Evolutionary conservation across 2,888 invertebrate genomes (phyloP), one percentile per base, ranked within the genome.

Genomic region (Neoascia interrupta): DNA sequence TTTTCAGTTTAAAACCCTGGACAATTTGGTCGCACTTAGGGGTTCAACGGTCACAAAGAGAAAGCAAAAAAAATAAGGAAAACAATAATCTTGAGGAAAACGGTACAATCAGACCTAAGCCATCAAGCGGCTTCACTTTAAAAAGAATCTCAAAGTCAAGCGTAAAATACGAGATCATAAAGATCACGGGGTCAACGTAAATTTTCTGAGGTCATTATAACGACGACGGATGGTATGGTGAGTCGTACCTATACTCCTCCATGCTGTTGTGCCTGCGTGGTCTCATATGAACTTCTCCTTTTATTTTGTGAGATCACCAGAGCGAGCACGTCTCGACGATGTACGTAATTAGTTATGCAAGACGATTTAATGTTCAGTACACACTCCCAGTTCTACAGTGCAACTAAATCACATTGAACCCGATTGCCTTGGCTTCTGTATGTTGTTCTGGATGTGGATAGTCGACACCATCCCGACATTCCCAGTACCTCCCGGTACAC

Each of bases 291-390:
- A n/a, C 18, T n/a, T 23, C 36, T 16, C 51, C 13, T 34, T 21
- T 63, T 47, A 37, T 31, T 61, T 26, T 58, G 26, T 16, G 15
- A 51, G 69, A 58, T 41, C 56, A 70, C 34, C 63, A 39, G 58
- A 70, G 49, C 75, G 34, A 51, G 45, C 23, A 76, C 70, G 26
- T 56, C 58, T 28, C 26, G 49, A 49, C 31, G 41, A 41, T 61
- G 58, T 26, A 26, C 8, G 26, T 70, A 69, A 58, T 64, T 70
- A 58, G 70, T 43, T 76, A 70, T 75, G 63, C 63, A 58, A 70
- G 61, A 56, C 28, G 51, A 41, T 63, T 45, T 45, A 58, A 69
- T 45, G 56, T 34, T 26, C 43, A 6, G 31, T 8, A n/a, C n/a
- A n/a, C 31, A 31, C 4, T 31, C 10, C 10, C 31, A 3, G 10